Base-by-base conservation (phyloP, 2,888 invertebrate genomes). In the Meganola albula region DNA sequence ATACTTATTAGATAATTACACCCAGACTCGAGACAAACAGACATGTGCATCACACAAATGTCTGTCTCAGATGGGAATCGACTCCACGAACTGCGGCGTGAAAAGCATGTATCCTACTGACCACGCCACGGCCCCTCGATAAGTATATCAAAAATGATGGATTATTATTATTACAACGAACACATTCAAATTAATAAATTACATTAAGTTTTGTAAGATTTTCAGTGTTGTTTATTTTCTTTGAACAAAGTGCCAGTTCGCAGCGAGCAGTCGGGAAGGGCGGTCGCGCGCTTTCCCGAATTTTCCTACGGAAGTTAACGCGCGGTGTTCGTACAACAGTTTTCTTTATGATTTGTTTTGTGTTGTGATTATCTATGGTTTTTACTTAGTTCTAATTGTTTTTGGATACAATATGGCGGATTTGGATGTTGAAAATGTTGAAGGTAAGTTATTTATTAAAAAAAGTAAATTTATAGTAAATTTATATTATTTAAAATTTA, bases 381-480 rank as follows among this genome's bases (percentile, higher is more conserved):
- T 44, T 48, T 25, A 48, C 58, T 55, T 33, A 39, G 41, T 48
- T 50, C 46, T 42, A 28, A 47, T 54, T 51, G 47, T 50, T 53
- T 44, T 45, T 48, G 43, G 43, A 44, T 36, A 53, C 49, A 41
- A 53, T 46, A 34, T 74, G 69, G 45, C 58, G 10, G 73, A 73
- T 36, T 58, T 57, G 28, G 74, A 75, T n/a, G 74, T 73, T 31
- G 75, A 74, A 43, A 74, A 63, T 39, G 55, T 74, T 22, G 75
- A 75, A 59, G 75, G 75, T 74, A 48, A 31, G 54, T 5, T 16
- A 16, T 16, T 12, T 5, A 23, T n/a, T 23, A 23, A 9, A 9
- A 11, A 5, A 23, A 23, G 10, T 23, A 9, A 23, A n/a, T n/a
- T n/a, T n/a, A n/a, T n/a, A n/a, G n/a, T n/a, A n/a, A n/a, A n/a